Conservation (phyloP, 2,888 invertebrate species). For the Ichneumoninae sp. region DNA sequence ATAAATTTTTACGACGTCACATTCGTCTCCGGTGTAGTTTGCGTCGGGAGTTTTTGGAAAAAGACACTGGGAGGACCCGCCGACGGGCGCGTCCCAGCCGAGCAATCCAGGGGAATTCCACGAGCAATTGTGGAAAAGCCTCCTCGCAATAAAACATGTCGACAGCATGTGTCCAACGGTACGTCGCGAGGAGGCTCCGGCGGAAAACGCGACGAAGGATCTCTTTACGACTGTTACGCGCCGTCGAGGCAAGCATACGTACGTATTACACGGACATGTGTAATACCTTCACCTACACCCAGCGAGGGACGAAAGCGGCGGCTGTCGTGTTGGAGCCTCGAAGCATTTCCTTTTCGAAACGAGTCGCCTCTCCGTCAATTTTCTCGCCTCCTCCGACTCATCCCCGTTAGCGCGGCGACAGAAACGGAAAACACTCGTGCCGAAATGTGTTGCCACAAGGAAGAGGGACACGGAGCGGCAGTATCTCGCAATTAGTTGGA, state of each 20-base stretch:
- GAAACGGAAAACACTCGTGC: conserved; percentile 35
- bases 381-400: conserved; percentile 45
- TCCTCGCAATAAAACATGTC: conserved; percentile 71
- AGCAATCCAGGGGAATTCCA: conserved; percentile 65
- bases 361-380: conserved; percentile 23
- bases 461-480: conserved; percentile 11
- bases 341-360: conserved; percentile 25
- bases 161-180: conserved; percentile 69
- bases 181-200: conserved; percentile 59
- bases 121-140: conserved; percentile 68
- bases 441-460: conserved; percentile 43
- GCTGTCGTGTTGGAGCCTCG: conserved; percentile 15
- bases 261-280: conserved; percentile 3
- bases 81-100: conserved; percentile 50
- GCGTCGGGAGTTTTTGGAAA: conserved; percentile 23
- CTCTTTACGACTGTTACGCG: conserved; percentile 63
- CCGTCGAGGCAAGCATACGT: conserved; percentile 25
- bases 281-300: neutral
- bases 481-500: conserved; percentile 75
- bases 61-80: conserved; percentile 37
- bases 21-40: conserved; percentile 44
- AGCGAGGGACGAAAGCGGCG: conserved; percentile 8
- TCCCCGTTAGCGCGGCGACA: conserved; percentile 24
- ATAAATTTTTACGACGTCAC: conserved; percentile 63
- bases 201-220: conserved; percentile 52